Evolutionary conservation across 2,888 invertebrate species (phyloP).

Genomic region (Esperia sulphurella): DNA sequence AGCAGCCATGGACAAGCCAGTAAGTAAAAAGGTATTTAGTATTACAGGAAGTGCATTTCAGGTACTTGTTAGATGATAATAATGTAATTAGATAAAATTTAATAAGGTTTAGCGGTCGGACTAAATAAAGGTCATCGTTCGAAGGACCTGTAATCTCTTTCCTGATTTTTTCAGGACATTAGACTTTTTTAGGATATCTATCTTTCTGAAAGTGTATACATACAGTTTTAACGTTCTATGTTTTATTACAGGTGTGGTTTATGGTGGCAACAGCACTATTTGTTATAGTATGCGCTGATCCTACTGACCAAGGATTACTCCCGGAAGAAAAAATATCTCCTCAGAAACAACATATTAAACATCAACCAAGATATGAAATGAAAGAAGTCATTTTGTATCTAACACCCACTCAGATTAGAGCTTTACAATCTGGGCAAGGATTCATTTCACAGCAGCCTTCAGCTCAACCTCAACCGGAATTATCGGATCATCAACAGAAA

Average conservation of each 20-base stretch:
- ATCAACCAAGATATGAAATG: conserved; percentile 24
- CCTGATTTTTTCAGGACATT: no score
- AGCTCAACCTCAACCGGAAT: conserved; percentile 5
- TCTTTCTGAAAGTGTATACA: no score
- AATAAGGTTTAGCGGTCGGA: no score
- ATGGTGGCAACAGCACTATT: conserved; percentile 30
- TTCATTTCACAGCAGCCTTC: conserved; percentile 15
- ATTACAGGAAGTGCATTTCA: not conserved
- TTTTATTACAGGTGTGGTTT: conserved; percentile 39
- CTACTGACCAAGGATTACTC: conserved; percentile 38
- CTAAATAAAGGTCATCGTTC: no score
- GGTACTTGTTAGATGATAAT: not conserved
- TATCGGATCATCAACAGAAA: not conserved
- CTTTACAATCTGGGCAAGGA: conserved; percentile 40
- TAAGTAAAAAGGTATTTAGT: conserved; percentile 26
- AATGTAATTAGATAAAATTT: no score
- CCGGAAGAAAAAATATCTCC: conserved; percentile 17
- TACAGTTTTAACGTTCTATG: no score
- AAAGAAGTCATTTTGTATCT: conserved; percentile 57
- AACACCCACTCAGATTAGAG: conserved; percentile 54
- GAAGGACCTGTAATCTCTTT: no score
- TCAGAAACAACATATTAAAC: conserved; percentile 14
- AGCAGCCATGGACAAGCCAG: conserved; percentile 41
- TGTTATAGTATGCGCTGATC: conserved; percentile 27
- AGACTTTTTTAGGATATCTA: no score